Base-by-base conservation (phyloP, 2,113 vertebrate genomes). In the Rhinolophus ferrumequinum region DNA sequence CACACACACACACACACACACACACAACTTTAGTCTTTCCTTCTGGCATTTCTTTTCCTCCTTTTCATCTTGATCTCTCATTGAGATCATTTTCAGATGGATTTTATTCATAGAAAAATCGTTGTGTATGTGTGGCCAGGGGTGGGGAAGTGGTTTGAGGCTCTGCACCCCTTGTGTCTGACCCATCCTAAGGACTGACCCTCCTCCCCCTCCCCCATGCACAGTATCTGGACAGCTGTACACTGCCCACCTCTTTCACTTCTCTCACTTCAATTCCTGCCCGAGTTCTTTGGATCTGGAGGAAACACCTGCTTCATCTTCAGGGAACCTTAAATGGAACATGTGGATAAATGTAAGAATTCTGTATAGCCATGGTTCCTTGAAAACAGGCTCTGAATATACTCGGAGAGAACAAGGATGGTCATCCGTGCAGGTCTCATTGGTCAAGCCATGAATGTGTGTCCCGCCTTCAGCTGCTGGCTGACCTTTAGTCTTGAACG, bases 61-160 rank as follows among this genome's bases (percentile, higher is more conserved):
- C 54, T 83, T 88, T n/a, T 28, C 24, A 50, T n/a, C 41, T 72
- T 91, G 11, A 24, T 89, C 35, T 93, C n/a, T 44, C 89, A 95
- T n/a, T 72, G 73, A 60, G 35, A 82, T 93, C 1, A 56, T 77
- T 70, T 89, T 89, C 30, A 84, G 75, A 35, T 54, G 8, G 30
- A 41, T 92, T 96, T 89, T 75, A 66, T 83, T 41, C 24, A 44
- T 3, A 90, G 81, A 62, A 88, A 90, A 85, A 73, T n/a, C 60
- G 11, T 11, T 33, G 21, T 12, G 1, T 35, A 16, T 62, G 56
- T 64, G 56, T 60, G 75, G 22, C 22, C n/a, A 33, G 41, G 19
- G 24, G 9, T 52, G 22, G 30, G 13, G 26, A 9, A 47, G 8
- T 70, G 35, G 35, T 84, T 75, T 79, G 16, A 66, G 21, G 38